Base-by-base conservation (phyloP, 2,113 vertebrate genomes). In the Terrapene triunguis region DNA sequence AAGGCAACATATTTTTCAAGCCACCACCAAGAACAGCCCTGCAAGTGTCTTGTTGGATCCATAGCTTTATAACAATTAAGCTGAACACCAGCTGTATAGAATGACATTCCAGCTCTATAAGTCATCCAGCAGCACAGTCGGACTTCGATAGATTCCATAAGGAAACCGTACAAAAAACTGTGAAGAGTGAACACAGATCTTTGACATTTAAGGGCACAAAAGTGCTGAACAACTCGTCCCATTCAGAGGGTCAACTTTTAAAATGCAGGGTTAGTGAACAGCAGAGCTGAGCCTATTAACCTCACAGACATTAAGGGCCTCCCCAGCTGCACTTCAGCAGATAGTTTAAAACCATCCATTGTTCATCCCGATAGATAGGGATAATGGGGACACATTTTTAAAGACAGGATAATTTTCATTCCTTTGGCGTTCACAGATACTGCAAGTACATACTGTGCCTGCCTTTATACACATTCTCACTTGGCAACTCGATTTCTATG, bases 1-100 rank as follows among this genome's bases (percentile, higher is more conserved):
- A 95, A 94, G 89, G 87, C 84, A 88, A 89, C 90, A 94, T 97
- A 69, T 65, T 96, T 97, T 94, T 96, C 93, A 92, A 95, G 95
- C 94, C 74, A 44, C 44, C 25, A 19, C 86, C 57, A 50, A 94
- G 88, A 88, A 95, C 92, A 95, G 92, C 92, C 95, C 86, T 72
- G 88, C 74, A 96, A 95, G 95, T 96, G 96, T 91, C 81, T 79
- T 59, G 84, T 89, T 96, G 92, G 91, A 95, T 74, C 87, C 48
- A 1, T 85, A 87, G 51, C 8, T 89, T 94, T 94, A 90, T 85
- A 89, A 95, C 95, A 97, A 96, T 95, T 94, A 87, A 92, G 79
- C 74, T 81, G 87, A 94, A 69, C 50, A 84, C 51, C 89, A 95
- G 94, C 90, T 82, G 86, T 76, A 94, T 57, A 85, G 86, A 96